Base-by-base conservation (phyloP, 2,113 vertebrate genomes). In the Ascaphus truei region DNA sequence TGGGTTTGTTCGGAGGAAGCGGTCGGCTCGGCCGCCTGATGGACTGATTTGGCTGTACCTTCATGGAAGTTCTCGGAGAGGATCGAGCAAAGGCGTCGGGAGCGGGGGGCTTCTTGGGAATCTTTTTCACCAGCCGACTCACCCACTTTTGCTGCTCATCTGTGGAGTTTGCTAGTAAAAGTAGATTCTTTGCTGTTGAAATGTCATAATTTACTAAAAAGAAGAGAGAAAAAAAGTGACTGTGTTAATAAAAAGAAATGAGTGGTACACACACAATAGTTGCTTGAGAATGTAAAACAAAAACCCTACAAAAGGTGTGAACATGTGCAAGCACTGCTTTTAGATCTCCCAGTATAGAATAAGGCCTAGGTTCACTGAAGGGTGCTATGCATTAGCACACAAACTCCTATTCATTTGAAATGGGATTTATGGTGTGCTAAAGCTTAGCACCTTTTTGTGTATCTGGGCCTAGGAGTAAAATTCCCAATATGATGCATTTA, bases 111-210 rank as follows among this genome's bases (percentile, higher is more conserved):
- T 99, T 99, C 86, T 98, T 99, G 57, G 96, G 97, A 61, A 99
- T 98, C 79, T 96, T 98, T 87, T 99, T 99, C 63, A 97, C 93
- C 78, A 99, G 83, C 48, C 96, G 90, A 83, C 90, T 96, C 68
- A 99, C 96, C 97, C 97, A 99, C 77, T 97, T 98, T 79, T 99
- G 95, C 86, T 99, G 97, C 43, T 98, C 96, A 78, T 98, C 97
- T 1, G 96, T 97, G 51, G 96, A 95, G 47, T 82, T 76, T 22
- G 97, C 97, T 76, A 99, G 82, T 78, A 99, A 83, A 78, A 99
- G 92, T 58, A 99, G 89, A 81, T 98, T 98, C 90, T 99, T 99
- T 25, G 96, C 97, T 58, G 93, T 92, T 18, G 96, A 97, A 79
- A 99, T 94, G 76, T 99, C 97, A 31, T 97, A 99, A 78, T 98